Evolutionary conservation across 2,797 vertebrate genomes (phyloP).

Genomic region (Lepus oiostolus): DNA sequence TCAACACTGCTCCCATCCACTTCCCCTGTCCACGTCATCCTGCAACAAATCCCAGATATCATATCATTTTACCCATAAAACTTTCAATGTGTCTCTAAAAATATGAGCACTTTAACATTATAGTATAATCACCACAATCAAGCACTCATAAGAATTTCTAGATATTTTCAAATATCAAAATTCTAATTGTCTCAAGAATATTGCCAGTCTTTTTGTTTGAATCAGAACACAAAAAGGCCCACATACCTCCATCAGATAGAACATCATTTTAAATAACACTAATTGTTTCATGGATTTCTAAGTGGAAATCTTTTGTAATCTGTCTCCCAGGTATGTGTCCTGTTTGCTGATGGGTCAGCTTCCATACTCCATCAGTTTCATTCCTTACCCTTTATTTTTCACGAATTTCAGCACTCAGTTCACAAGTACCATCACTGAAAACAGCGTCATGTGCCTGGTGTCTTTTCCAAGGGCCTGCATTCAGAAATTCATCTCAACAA

Average conservation of each 20-base stretch:
- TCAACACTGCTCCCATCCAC: conserved; percentile 9
- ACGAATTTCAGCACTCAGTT: background rate
- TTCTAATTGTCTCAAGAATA: conserved; percentile 52
- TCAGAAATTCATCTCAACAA: conserved; percentile 50
- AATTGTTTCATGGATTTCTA: conserved; percentile 3
- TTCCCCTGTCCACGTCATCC: conserved; percentile 59
- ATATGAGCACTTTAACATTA: conserved; percentile 31
- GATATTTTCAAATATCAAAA: conserved; percentile 16
- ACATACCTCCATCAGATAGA: background rate
- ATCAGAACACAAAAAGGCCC: conserved; percentile 37
- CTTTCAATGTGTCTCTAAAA: conserved; percentile 67
- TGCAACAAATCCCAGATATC: conserved; percentile 44
- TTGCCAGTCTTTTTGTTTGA: conserved; percentile 30
- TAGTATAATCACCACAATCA: conserved; percentile 24
- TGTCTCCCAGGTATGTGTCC: background rate
- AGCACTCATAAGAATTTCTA: conserved; percentile 25
- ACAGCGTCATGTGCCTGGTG: background rate
- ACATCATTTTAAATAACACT: conserved; percentile 43
- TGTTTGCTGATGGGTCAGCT: background rate
- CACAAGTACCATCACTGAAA: background rate
- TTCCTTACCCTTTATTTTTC: conserved; percentile 52
- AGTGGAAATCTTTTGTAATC: background rate
- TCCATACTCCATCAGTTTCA: background rate
- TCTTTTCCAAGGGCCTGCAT: background rate
- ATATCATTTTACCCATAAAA: conserved; percentile 56